Evolutionary conservation across 1,140 invertebrate genomes (phyloP).

Genomic region (Zaprionus davidi): DNA sequence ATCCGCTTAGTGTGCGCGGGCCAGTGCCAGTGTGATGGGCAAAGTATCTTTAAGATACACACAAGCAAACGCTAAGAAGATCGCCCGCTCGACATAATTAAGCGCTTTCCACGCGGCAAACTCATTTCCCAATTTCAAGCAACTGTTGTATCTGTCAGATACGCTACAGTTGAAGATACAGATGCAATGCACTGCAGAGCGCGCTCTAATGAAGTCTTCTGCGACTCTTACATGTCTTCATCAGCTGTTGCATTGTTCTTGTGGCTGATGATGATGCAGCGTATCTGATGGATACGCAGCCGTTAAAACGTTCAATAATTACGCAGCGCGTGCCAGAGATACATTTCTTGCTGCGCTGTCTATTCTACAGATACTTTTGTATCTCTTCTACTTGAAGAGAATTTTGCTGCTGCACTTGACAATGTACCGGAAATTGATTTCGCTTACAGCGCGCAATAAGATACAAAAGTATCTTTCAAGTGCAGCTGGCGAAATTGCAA

Average conservation of each 20-base stretch:
- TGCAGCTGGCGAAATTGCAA: conserved; percentile 37
- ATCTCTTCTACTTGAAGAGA: not conserved
- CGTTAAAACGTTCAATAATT: conserved; percentile 49
- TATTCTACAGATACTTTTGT: conserved; percentile 34
- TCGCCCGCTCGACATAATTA: conserved; percentile 50
- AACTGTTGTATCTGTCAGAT: conserved; percentile 62
- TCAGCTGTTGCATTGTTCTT: conserved; percentile 16
- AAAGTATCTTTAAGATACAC: conserved; percentile 76
- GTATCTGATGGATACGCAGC: conserved; percentile 60
- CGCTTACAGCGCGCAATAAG: conserved; percentile 35
- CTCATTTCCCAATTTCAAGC: conserved; percentile 66
- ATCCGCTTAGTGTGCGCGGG: conserved; percentile 78
- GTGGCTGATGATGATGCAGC: conserved; percentile 46
- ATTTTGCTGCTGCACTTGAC: conserved; percentile 46
- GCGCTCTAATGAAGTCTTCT: conserved; percentile 59
- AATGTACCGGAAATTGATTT: conserved; percentile 72
- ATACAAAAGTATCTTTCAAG: conserved; percentile 58
- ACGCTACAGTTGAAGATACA: conserved; percentile 16
- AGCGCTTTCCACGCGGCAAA: conserved; percentile 49
- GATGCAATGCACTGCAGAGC: conserved; percentile 13
- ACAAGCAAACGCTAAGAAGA: conserved; percentile 19
- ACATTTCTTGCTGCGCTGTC: conserved; percentile 23
- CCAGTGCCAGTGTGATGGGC: conserved; percentile 72
- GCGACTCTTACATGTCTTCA: conserved; percentile 12
- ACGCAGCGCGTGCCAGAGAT: conserved; percentile 60